Conservation (phyloP, 2,888 invertebrate species). For the Acronicta alni region DNA sequence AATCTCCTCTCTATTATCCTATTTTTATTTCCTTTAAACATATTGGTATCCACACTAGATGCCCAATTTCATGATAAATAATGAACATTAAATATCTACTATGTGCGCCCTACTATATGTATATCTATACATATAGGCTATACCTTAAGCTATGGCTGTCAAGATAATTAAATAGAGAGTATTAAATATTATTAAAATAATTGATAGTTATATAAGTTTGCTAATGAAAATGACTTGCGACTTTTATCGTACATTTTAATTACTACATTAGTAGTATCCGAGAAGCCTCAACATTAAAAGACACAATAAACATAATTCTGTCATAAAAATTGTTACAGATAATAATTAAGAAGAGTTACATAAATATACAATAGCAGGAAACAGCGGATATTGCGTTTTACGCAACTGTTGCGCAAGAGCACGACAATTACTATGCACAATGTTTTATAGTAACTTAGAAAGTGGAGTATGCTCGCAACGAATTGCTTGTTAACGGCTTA, state of each 20-base stretch:
- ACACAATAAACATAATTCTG: constrained; percentile 37
- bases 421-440: constrained; percentile 50
- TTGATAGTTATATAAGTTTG: background rate
- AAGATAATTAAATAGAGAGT: background rate
- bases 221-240: background rate
- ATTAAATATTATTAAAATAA: constrained; percentile 1
- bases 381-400: constrained; percentile 37
- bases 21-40: too few relatives aligned
- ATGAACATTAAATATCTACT: background rate
- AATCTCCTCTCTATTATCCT: too few relatives aligned
- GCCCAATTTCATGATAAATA: too few relatives aligned
- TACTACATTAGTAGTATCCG: background rate
- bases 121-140: background rate
- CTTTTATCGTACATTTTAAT: background rate
- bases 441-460: constrained; percentile 50
- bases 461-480: constrained; percentile 41
- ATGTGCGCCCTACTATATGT: background rate
- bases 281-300: constrained; percentile 17
- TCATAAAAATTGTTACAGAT: constrained; percentile 29
- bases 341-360: constrained; percentile 46
- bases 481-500: constrained; percentile 36
- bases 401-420: constrained; percentile 41
- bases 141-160: background rate
- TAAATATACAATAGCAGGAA: constrained; percentile 52
- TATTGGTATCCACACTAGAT: too few relatives aligned